Base-by-base conservation (phyloP, 2,113 vertebrate species). In the Chroicocephalus ridibundus region DNA sequence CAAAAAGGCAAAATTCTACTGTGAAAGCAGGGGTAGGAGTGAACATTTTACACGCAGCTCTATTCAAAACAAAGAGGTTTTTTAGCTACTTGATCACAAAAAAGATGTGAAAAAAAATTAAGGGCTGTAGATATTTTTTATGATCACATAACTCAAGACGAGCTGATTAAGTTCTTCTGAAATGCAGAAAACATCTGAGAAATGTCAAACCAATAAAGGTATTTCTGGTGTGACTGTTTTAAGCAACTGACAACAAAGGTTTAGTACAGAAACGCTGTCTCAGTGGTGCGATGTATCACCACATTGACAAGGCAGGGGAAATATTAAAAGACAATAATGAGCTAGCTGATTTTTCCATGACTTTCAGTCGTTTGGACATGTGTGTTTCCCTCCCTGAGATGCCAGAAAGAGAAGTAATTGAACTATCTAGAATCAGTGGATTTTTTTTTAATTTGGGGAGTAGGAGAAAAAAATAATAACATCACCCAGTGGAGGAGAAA, bases 191-290 rank as follows among this genome's bases (percentile, higher is more conserved):
- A 93, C 86, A 83, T 87, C 94, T 86, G 88, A 96, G 95, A 88
- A 94, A 93, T 96, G 95, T 93, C 96, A 96, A 74, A 81, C 57
- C 86, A 88, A 57, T 81, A 86, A 94, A 96, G 92, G 80, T 87
- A 49, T 86, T 92, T 92, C 64, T 83, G 88, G 76, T 71, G 88
- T 26, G 86, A 69, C 64, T 82, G 80, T 57, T 93, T 61, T 51
- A 81, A 82, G 96, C 42, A n/a, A 88, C 49, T 52, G 90, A 93
- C 93, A 96, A 44, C 75, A 83, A 77, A 81, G 85, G 75, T 82
- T 94, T 27, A 10, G 79, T 11, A 8, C 46, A 68, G 88, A 40
- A 83, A 20, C 2, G 2, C 19, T 2, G 8, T 38, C 54, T 90
- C 71, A 0, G 10, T 3, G 68, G 82, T 25, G 93, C 2, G 26